Evolutionary conservation across 1,140 invertebrate genomes (phyloP).

Genomic region (Rhopalosiphum maidis): DNA sequence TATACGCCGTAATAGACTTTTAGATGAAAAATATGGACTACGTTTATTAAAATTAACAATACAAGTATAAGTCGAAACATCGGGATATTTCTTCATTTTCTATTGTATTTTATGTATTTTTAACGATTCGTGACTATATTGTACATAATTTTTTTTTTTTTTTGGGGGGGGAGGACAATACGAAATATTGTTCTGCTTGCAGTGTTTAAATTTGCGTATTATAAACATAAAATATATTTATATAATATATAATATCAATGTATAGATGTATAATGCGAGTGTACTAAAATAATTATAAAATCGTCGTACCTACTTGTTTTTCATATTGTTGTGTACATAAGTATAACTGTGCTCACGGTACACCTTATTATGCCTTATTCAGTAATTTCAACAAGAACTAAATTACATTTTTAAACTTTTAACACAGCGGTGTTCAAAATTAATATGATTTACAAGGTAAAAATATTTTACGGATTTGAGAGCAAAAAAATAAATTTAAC

Average conservation of each 20-base stretch:
- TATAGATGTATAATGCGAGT: not conserved
- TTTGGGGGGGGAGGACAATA: not conserved
- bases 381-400: not conserved
- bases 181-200: not conserved
- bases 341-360: not conserved
- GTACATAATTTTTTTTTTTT: not conserved
- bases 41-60: conserved; percentile 34
- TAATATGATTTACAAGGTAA: not conserved
- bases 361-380: not conserved
- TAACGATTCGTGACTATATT: not conserved
- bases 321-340: not conserved
- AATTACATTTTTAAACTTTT: not conserved
- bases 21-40: not conserved
- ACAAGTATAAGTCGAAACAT: conserved; percentile 14
- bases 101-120: not conserved
- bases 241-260: not conserved
- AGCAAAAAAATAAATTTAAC: not conserved
- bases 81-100: not conserved
- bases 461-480: not conserved
- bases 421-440: not conserved
- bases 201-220: not conserved
- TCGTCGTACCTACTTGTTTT: not conserved
- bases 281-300: not conserved
- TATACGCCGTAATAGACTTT: not conserved
- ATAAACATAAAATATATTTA: not conserved